A percentile compares a stretch with the other conserved stretches of the same genome.
phyloP scores from a whole-genome alignment of 2,113 vertebrate species.

The Silurus glanis region DNA sequence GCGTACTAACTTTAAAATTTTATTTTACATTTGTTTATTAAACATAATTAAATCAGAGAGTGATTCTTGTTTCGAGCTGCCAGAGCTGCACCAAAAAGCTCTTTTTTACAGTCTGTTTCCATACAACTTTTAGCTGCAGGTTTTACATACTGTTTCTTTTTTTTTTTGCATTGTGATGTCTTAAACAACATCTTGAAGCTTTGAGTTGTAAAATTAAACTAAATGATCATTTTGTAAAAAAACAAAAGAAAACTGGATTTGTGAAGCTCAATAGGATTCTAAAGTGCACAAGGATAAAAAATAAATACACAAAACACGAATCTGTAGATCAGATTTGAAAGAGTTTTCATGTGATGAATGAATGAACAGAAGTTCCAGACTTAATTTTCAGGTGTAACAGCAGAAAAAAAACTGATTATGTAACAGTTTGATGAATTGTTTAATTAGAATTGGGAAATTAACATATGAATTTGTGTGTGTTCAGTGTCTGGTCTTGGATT shows the following conservation, averaged over 20 bases:
- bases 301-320: neutral
- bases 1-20: neutral
- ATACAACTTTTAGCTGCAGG: too few species aligned
- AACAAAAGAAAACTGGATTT: neutral
- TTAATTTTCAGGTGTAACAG: neutral
- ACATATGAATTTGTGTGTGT: neutral
- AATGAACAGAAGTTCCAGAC: neutral
- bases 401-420: neutral
- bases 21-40: neutral
- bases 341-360: neutral
- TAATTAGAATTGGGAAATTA: neutral
- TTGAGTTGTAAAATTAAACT: too few species aligned
- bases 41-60: too few species aligned
- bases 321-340: neutral
- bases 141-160: too few species aligned
- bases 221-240: too few species aligned
- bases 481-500: conserved; percentile 84
- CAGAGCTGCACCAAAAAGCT: too few species aligned
- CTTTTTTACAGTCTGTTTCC: too few species aligned
- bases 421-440: neutral
- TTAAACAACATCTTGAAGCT: too few species aligned
- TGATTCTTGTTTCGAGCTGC: too few species aligned
- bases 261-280: neutral
- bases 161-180: too few species aligned
- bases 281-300: neutral